Evolutionary conservation across 2,797 vertebrate genomes (phyloP).

Genomic region (Syncerus caffer): DNA sequence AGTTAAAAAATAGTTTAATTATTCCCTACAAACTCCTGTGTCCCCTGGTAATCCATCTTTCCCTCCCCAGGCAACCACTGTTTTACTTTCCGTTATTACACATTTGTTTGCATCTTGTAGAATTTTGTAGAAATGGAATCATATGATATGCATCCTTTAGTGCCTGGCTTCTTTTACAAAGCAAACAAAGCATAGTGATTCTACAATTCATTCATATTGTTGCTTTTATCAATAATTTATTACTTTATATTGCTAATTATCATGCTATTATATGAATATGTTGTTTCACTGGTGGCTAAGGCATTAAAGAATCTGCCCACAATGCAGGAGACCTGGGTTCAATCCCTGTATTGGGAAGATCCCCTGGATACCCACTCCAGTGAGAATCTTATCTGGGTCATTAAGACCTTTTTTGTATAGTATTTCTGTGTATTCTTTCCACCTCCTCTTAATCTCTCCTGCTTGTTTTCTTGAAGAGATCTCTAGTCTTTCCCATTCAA

Average conservation of each 20-base stretch:
- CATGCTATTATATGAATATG: background rate
- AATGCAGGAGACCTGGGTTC: background rate
- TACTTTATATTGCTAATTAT: background rate
- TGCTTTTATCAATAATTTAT: background rate
- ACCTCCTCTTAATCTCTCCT: background rate
- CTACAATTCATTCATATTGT: background rate
- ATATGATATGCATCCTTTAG: background rate
- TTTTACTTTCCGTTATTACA: background rate
- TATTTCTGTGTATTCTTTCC: background rate
- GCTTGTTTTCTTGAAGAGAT: background rate
- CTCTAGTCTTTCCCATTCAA: background rate
- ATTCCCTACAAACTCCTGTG: background rate
- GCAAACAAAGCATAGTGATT: background rate
- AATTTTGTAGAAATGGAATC: background rate
- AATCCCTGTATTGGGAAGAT: background rate
- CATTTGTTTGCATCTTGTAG: background rate
- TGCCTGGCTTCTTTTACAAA: background rate
- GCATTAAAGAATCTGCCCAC: background rate
- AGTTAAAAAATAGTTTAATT: background rate
- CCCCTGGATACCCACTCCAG: background rate
- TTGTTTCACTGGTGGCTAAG: background rate
- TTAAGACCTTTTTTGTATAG: background rate
- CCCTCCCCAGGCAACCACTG: background rate
- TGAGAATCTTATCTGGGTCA: background rate
- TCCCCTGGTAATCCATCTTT: background rate